phyloP scores from a whole-genome alignment of 2,797 vertebrate species.

The Halcyon badia region DNA sequence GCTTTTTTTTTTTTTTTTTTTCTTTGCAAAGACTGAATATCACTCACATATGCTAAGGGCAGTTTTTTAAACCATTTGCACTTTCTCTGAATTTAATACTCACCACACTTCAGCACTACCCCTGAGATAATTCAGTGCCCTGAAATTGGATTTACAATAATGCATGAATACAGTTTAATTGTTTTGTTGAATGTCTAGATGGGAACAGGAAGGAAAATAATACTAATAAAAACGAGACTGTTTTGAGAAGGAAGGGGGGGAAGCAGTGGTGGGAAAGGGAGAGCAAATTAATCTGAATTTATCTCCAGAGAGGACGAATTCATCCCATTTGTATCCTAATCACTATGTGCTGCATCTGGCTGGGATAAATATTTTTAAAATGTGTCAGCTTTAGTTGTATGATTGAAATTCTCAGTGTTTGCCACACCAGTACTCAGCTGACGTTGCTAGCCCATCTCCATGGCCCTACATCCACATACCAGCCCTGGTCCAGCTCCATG shows the following conservation, averaged over 20 bases:
- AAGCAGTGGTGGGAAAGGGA: background rate
- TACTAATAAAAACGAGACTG: background rate
- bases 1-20: background rate
- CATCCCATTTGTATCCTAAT: background rate
- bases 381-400: background rate
- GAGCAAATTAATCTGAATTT: background rate
- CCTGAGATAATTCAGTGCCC: background rate
- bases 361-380: slow-evolving; percentile 15
- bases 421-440: background rate
- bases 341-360: background rate
- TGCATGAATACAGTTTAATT: background rate
- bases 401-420: background rate
- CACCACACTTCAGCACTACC: background rate
- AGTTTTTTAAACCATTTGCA: background rate
- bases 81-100: background rate
- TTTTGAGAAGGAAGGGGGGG: background rate
- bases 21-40: background rate
- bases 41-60: accelerated
- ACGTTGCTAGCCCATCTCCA: background rate
- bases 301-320: background rate
- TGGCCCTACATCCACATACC: no score
- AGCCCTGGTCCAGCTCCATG: background rate
- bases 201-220: background rate
- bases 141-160: background rate
- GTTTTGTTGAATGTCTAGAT: background rate